A percentile compares a stretch with the other conserved stretches of the same genome.
phyloP scores from a whole-genome alignment of 2,113 vertebrate genomes.

The Myotis brandtii region DNA sequence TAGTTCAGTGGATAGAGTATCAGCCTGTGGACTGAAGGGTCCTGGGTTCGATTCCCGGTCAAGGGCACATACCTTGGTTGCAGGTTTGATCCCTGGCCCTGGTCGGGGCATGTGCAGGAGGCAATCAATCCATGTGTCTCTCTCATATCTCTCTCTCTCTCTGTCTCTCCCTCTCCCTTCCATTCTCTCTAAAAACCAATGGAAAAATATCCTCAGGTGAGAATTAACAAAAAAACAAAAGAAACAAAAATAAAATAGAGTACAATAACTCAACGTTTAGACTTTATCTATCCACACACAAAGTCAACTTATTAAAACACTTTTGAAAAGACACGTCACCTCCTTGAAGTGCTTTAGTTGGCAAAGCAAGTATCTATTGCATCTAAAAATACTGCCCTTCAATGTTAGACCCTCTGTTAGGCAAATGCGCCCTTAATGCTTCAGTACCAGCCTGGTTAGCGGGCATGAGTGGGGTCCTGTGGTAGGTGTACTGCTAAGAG shows the following conservation, averaged over 20 bases:
- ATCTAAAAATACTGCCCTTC: not conserved
- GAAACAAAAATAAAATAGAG: not conserved
- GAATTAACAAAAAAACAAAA: too few relatives aligned
- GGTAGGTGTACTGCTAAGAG: constrained; percentile 36
- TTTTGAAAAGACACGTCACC: constrained; percentile 13
- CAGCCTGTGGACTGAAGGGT: too few relatives aligned
- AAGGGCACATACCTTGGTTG: too few relatives aligned
- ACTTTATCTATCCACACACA: not conserved
- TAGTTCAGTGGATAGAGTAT: too few relatives aligned
- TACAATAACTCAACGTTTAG: not conserved
- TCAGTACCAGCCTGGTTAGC: not conserved
- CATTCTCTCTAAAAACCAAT: too few relatives aligned
- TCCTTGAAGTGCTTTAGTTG: not conserved
- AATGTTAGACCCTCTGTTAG: not conserved
- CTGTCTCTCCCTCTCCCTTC: too few relatives aligned
- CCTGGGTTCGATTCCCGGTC: too few relatives aligned
- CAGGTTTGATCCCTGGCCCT: too few relatives aligned
- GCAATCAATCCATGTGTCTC: too few relatives aligned
- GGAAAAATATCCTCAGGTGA: too few relatives aligned
- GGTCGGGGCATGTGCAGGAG: too few relatives aligned
- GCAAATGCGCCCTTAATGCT: constrained; percentile 17
- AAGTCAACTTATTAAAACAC: not conserved
- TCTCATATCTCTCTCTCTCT: too few relatives aligned
- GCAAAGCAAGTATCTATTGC: not conserved
- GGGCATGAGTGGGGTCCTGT: constrained; percentile 7